These are phyloP conservation scores for Lottia scabra DNA, from an alignment of 2,888 invertebrate genomes.

Conservation along the genomic window DNA sequence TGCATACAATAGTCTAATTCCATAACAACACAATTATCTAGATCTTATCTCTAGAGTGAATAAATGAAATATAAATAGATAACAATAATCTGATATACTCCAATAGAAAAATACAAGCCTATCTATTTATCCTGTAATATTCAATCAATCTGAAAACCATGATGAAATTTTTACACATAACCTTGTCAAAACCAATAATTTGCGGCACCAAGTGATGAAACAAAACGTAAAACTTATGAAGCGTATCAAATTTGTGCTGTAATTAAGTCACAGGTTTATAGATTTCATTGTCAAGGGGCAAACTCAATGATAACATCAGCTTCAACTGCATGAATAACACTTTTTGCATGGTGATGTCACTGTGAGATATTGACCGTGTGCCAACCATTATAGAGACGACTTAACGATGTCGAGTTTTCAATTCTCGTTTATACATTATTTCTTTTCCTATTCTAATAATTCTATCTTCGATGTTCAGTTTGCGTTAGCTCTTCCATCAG, in stretches of 20 bases:
- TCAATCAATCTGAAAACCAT: not conserved
- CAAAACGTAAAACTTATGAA: not conserved
- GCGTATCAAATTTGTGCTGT: not conserved
- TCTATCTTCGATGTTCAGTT: not conserved
- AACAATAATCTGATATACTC: too few species aligned
- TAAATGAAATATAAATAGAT: too few species aligned
- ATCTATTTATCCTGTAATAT: not conserved
- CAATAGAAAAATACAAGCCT: too few species aligned
- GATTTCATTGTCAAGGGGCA: constrained; percentile 6
- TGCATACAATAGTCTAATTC: too few species aligned
- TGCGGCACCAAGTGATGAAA: not conserved
- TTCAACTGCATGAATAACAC: not conserved
- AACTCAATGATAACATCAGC: not conserved
- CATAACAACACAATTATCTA: too few species aligned
- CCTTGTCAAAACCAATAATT: not conserved
- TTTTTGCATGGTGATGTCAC: constrained; percentile 3
- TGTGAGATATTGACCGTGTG: not conserved
- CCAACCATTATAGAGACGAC: too few species aligned
- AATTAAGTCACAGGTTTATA: constrained; percentile 4
- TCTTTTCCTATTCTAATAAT: too few species aligned
- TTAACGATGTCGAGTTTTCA: too few species aligned
- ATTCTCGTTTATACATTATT: too few species aligned
- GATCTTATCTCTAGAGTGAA: too few species aligned
- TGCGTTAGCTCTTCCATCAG: constrained; percentile 15
- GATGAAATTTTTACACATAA: not conserved